These are phyloP conservation scores for Catocala fraxini DNA, from an alignment of 2,888 invertebrate species.

Conservation along the genomic window DNA sequence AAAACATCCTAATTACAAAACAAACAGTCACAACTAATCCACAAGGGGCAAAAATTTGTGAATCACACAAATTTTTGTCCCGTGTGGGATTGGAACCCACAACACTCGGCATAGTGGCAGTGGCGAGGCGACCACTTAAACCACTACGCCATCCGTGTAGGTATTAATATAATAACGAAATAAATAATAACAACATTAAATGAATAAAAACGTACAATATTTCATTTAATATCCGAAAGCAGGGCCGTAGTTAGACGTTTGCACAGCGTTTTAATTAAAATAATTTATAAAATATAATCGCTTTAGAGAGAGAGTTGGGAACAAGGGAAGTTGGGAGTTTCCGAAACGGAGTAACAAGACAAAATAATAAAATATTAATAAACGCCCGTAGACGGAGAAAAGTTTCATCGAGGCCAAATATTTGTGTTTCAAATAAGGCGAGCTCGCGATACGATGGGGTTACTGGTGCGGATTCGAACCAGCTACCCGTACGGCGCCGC, in stretches of 20 bases:
- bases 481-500: conserved; percentile 37
- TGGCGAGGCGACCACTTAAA: no score
- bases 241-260: conserved; percentile 71
- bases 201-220: conserved; percentile 40
- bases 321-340: conserved; percentile 84
- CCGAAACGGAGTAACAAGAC: conserved; percentile 83
- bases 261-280: conserved; percentile 87
- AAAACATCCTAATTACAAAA: no score
- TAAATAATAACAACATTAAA: conserved; percentile 15
- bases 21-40: no score
- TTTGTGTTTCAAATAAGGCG: conserved; percentile 86
- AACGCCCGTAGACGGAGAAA: conserved; percentile 83
- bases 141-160: not conserved
- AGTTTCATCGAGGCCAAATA: conserved; percentile 83
- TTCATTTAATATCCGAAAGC: conserved; percentile 65
- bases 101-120: no score
- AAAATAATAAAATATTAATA: conserved; percentile 88
- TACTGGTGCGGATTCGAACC: conserved; percentile 65
- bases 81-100: no score
- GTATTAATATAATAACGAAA: not conserved
- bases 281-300: conserved; percentile 86
- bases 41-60: no score
- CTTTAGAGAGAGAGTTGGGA: conserved; percentile 82
- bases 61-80: no score
- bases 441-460: conserved; percentile 79